Evolutionary conservation across 2,797 vertebrate genomes (phyloP).

Genomic region (Spatula clypeata): DNA sequence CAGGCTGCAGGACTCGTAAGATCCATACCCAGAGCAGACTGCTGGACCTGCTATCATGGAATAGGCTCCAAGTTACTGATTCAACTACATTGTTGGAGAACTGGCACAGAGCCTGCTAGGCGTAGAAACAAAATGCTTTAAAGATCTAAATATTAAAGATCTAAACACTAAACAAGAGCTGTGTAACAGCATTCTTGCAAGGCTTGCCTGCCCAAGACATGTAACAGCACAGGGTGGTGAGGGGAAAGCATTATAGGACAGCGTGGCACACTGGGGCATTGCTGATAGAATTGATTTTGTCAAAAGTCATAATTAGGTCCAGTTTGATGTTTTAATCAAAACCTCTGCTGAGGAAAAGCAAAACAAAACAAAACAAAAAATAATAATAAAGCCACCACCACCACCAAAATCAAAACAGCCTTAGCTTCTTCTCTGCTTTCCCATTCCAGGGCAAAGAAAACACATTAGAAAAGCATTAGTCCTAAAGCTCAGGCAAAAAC

Average conservation of each 20-base stretch:
- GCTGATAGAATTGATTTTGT: background rate
- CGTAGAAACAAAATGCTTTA: constrained; percentile 73
- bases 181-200: constrained; percentile 45
- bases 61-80: constrained; percentile 75
- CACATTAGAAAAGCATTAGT: background rate
- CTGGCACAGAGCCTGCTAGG: constrained; percentile 60
- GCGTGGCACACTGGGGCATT: background rate
- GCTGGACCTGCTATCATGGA: constrained; percentile 60
- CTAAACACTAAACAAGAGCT: constrained; percentile 76
- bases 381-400: background rate
- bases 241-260: background rate
- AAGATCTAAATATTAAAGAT: constrained; percentile 78
- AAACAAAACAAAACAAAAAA: background rate
- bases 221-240: background rate
- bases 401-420: background rate
- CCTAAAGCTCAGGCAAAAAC: background rate
- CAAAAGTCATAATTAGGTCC: background rate
- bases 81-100: constrained; percentile 73
- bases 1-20: constrained; percentile 75
- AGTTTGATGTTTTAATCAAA: background rate
- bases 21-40: constrained; percentile 74
- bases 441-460: background rate
- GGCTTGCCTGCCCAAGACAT: background rate
- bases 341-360: background rate
- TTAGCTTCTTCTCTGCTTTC: background rate